Conservation (phyloP, 2,797 vertebrate genomes). For the Arnoldichthys spilopterus region DNA sequence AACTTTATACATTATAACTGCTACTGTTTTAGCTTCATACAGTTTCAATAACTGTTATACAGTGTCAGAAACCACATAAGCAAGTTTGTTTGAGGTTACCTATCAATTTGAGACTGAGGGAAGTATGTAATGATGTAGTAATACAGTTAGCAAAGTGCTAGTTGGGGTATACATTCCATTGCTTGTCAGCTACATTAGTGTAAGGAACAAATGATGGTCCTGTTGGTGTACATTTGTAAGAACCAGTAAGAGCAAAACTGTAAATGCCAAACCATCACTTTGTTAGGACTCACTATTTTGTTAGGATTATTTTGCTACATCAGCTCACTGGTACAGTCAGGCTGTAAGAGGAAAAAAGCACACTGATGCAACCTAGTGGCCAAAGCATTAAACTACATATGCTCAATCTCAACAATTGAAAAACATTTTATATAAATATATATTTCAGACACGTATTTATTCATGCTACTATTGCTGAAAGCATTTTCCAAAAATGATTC, state of each 20-base stretch:
- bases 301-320: background rate
- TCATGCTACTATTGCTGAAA: too few relatives aligned
- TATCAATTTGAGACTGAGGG: too few relatives aligned
- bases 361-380: conserved; percentile 19
- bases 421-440: background rate
- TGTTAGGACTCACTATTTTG: background rate
- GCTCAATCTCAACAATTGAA: background rate
- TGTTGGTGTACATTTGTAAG: background rate
- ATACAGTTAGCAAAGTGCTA: background rate
- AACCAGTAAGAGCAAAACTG: background rate
- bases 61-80: too few relatives aligned
- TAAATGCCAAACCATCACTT: background rate
- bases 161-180: background rate
- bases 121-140: too few relatives aligned
- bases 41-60: too few relatives aligned
- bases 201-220: background rate
- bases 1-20: too few relatives aligned
- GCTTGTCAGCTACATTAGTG: too few relatives aligned
- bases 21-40: too few relatives aligned
- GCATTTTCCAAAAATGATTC: background rate
- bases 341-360: background rate
- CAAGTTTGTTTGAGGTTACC: too few relatives aligned
- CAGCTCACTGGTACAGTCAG: background rate
- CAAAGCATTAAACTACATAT: background rate
- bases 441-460: background rate